Percentiles rank a stretch among this genome's conserved stretches.
Conservation (phyloP, 2,113 vertebrate genomes). For the Etheostoma spectabile region DNA sequence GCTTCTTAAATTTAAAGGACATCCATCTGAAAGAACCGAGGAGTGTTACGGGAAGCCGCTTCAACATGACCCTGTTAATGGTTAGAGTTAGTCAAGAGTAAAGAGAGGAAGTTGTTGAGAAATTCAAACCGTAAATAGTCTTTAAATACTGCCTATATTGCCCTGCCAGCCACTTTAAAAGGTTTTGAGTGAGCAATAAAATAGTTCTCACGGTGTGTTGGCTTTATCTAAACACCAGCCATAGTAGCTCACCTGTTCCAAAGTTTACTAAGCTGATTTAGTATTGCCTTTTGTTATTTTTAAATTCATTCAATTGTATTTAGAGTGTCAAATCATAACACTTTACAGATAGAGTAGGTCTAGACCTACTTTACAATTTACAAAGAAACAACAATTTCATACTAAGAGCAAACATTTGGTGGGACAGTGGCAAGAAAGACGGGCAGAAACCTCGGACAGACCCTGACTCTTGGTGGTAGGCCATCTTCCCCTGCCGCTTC, state of each 20-base stretch:
- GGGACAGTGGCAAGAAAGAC: too few relatives aligned
- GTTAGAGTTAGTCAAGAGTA: slow-evolving; percentile 1
- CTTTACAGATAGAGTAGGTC: too few relatives aligned
- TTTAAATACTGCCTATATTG: slow-evolving; percentile 14
- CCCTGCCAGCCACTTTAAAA: neutral
- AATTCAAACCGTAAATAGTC: slow-evolving; percentile 15
- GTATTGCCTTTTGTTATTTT: too few relatives aligned
- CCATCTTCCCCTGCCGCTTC: too few relatives aligned
- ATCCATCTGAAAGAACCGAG: too few relatives aligned
- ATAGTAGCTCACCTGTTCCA: rapidly evolving
- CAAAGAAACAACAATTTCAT: too few relatives aligned
- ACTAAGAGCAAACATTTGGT: too few relatives aligned
- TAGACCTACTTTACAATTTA: too few relatives aligned
- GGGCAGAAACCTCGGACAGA: too few relatives aligned
- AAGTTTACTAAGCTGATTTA: neutral
- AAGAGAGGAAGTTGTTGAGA: slow-evolving; percentile 40
- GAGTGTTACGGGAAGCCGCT: neutral
- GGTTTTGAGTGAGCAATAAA: slow-evolving; percentile 16
- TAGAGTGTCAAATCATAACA: too few relatives aligned
- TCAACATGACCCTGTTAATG: neutral
- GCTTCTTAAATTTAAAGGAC: neutral
- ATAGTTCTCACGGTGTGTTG: neutral
- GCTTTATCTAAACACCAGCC: neutral
- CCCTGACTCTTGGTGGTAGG: too few relatives aligned
- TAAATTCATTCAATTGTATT: too few relatives aligned